Evolutionary conservation across 2,797 vertebrate genomes (phyloP), one percentile per base, ranked within the genome.

Genomic region (Alosa sapidissima): DNA sequence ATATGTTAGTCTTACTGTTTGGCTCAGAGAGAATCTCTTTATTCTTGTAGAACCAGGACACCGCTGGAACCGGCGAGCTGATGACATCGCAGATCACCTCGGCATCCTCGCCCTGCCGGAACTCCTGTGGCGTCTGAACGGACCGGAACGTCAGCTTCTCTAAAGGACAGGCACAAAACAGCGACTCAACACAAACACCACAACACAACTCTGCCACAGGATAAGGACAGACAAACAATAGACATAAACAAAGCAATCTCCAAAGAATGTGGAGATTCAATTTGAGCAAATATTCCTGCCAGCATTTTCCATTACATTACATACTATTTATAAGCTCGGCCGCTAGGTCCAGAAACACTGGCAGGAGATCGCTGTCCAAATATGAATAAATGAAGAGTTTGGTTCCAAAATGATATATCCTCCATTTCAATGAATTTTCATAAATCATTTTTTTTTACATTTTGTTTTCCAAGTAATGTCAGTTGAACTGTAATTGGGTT

Each of bases 41-140:
- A 85, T 97, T 97, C 88, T 97, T 96, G 93, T 97, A 97, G 92
- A 98, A 95, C 98, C 98, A 99, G 91, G 97, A 97, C 92, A 99
- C 96, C 28, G 94, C 81, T 0, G 98, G 98, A 13, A 97, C 97
- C 0, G 98, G 98, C 0, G 98, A 99, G 81, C 98, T 99, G 72
- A 95, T 98, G 87, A 99, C 97, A 68, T 93, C 95, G 84, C 98
- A 99, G 60, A 97, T 93, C 85, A 99, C 97, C 91, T 99, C 97
- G 0, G 97, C 98, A 81, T 96, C 96, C 85, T 98, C 97, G 0
- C 97, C 97, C 87, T 97, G 95, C 81, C 96, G 95, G 91, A 99
- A 99, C 93, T 99, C 98, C 90, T 99, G 98, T 2, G 97, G 97
- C 1, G 98, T 98, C 33, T 93, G 86, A 84, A 98, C 94, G 58